phyloP scores from a whole-genome alignment of 2,113 vertebrate species.

The Corythornis cristatus region DNA sequence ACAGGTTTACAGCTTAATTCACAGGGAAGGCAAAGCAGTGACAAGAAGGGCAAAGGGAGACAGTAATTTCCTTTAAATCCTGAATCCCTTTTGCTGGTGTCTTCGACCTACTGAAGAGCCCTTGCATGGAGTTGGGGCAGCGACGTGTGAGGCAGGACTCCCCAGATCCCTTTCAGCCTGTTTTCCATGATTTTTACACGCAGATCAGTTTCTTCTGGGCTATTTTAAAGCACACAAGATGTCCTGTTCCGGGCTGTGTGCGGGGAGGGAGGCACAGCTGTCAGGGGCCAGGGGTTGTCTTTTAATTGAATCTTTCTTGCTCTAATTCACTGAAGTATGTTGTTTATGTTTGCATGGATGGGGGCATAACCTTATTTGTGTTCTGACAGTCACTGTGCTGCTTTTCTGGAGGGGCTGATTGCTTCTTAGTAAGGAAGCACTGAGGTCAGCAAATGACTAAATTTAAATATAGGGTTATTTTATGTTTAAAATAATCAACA shows the following conservation, averaged over 20 bases:
- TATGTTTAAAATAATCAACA: background rate
- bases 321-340: slow-evolving; percentile 52
- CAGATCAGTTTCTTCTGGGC: background rate
- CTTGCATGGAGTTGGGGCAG: background rate
- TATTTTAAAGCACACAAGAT: background rate
- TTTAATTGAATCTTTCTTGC: slow-evolving; percentile 59
- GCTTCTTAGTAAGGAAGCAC: background rate
- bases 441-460: background rate
- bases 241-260: background rate
- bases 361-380: slow-evolving; percentile 26
- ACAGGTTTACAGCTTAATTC: background rate
- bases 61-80: background rate
- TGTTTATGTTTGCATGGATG: slow-evolving; percentile 36
- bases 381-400: background rate
- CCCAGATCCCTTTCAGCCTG: background rate
- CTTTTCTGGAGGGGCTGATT: background rate
- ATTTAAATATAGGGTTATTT: background rate
- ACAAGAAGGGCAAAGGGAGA: background rate
- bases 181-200: background rate
- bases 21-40: background rate
- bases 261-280: background rate
- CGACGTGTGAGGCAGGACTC: background rate
- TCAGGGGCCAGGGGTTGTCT: slow-evolving; percentile 13
- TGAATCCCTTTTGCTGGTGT: background rate
- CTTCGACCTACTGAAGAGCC: background rate